Conservation (phyloP, 2,888 invertebrate genomes). For the Lacanobia wlatinum region DNA sequence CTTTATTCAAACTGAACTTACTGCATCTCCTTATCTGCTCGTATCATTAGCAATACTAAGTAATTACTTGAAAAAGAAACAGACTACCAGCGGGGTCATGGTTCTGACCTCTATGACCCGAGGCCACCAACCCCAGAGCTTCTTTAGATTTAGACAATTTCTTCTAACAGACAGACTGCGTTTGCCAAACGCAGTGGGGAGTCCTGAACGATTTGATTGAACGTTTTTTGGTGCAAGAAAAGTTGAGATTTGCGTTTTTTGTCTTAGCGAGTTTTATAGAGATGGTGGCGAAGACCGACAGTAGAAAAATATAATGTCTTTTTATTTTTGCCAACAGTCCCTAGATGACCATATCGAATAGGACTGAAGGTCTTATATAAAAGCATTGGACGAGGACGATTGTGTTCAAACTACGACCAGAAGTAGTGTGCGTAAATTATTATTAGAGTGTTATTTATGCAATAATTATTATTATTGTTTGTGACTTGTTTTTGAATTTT, state of each 20-base stretch:
- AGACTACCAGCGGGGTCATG: conserved; percentile 26
- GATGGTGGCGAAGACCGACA: not conserved
- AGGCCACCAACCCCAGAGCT: conserved; percentile 26
- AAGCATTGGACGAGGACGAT: too few species aligned
- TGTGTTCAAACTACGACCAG: too few species aligned
- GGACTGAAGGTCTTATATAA: too few species aligned
- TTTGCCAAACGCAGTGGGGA: conserved; percentile 10
- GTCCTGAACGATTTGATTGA: conserved; percentile 8
- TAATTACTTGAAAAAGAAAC: conserved; percentile 57
- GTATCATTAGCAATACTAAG: conserved; percentile 42
- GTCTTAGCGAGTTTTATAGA: not conserved
- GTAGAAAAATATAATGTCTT: too few species aligned
- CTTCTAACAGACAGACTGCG: not conserved
- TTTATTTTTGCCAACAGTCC: too few species aligned
- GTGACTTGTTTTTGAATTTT: too few species aligned
- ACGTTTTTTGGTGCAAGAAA: not conserved
- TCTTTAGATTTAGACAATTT: conserved; percentile 1
- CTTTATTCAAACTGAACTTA: conserved; percentile 11
- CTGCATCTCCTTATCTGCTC: conserved; percentile 11
- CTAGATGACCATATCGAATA: too few species aligned
- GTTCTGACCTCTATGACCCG: conserved; percentile 37
- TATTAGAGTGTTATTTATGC: too few species aligned
- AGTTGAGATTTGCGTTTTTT: not conserved
- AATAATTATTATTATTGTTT: too few species aligned
- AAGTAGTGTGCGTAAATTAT: too few species aligned